phyloP scores from a whole-genome alignment of 2,113 vertebrate genomes.

The Gobiocypris rarus region DNA sequence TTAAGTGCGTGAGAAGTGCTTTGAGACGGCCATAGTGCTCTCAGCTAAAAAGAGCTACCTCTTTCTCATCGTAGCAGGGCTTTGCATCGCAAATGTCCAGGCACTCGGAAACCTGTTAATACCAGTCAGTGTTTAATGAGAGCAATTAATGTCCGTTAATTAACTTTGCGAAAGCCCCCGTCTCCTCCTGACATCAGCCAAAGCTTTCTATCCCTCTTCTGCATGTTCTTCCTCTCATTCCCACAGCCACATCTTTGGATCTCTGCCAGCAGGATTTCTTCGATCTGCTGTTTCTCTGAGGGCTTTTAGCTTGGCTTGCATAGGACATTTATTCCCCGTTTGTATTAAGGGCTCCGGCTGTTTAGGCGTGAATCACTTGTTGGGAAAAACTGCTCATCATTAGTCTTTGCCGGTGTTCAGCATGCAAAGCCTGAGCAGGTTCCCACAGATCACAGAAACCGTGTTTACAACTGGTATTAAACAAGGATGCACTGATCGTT shows the following conservation, averaged over 20 bases:
- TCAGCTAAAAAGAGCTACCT: slow-evolving; percentile 57
- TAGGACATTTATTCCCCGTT: slow-evolving; percentile 26
- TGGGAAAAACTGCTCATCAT: not conserved
- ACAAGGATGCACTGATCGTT: too few species aligned
- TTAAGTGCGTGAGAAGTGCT: not conserved
- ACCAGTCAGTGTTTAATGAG: slow-evolving; percentile 63
- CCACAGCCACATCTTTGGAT: not conserved
- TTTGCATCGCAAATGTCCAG: slow-evolving; percentile 32
- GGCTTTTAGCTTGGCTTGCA: slow-evolving; percentile 27
- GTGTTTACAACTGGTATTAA: not conserved
- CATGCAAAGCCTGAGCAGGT: not conserved
- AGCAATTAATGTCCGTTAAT: slow-evolving; percentile 70
- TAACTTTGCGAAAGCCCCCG: slow-evolving; percentile 59
- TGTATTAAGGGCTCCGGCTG: slow-evolving; percentile 10
- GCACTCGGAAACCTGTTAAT: slow-evolving; percentile 38
- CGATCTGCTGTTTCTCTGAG: slow-evolving; percentile 46
- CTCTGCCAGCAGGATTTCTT: slow-evolving; percentile 30
- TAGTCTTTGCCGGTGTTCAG: not conserved
- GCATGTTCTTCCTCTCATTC: not conserved
- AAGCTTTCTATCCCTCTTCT: slow-evolving; percentile 33
- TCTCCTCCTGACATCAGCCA: slow-evolving; percentile 46
- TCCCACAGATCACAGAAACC: not conserved
- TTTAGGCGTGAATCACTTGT: slow-evolving; percentile 22
- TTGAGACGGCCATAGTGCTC: slow-evolving; percentile 34
- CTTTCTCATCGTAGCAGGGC: slow-evolving; percentile 31